phyloP scores from a whole-genome alignment of 2,888 invertebrate species.

The Chrysomela aeneicollis region DNA sequence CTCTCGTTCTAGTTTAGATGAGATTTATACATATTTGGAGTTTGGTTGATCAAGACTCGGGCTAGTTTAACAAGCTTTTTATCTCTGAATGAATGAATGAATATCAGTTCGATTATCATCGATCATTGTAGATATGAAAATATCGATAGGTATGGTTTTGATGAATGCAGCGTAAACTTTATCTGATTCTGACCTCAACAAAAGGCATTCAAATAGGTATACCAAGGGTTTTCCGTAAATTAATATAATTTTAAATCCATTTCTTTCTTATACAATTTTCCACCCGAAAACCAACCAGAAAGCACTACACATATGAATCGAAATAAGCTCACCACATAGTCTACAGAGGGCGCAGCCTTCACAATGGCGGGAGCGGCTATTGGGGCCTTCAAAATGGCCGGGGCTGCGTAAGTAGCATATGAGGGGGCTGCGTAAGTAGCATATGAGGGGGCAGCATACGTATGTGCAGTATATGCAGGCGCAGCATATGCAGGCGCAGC shows the following conservation, averaged over 20 bases:
- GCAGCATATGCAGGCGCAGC: conserved; percentile 35
- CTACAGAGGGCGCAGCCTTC: conserved; percentile 52
- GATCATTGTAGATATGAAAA: no score
- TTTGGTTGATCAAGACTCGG: not conserved
- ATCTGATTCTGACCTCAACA: no score
- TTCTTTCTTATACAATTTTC: no score
- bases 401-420: conserved; percentile 26
- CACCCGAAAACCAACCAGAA: no score
- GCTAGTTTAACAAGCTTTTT: not conserved
- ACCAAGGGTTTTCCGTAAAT: no score
- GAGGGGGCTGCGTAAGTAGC: conserved; percentile 28
- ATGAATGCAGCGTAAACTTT: no score
- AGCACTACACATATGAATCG: no score
- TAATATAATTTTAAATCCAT: no score
- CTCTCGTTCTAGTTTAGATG: not conserved
- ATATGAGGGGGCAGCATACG: conserved; percentile 30
- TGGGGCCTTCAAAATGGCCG: conserved; percentile 43
- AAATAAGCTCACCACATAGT: conserved; percentile 54
- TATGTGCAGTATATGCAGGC: conserved; percentile 36
- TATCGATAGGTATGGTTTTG: no score
- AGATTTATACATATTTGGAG: not conserved
- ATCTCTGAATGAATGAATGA: conserved; percentile 1
- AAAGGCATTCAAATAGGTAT: no score
- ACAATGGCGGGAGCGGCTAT: conserved; percentile 30
- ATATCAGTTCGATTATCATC: no score